These are phyloP conservation scores for Listronotus bonariensis DNA, from an alignment of 1,140 invertebrate species.

Conservation along the genomic window DNA sequence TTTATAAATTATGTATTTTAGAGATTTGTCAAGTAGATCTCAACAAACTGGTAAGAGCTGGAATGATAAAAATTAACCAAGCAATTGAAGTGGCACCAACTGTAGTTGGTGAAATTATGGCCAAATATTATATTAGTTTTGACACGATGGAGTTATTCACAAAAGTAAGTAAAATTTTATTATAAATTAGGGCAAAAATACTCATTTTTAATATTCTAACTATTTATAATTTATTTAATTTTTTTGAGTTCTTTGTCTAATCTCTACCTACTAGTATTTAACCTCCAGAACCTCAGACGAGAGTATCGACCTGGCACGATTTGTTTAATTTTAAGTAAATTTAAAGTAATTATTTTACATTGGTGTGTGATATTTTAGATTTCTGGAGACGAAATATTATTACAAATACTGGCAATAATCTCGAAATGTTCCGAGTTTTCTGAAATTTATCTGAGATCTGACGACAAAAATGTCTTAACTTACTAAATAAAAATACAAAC, in stretches of 20 bases:
- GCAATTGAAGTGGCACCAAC: constrained; percentile 60
- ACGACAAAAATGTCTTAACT: constrained; percentile 65
- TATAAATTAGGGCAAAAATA: no score
- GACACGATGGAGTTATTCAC: constrained; percentile 66
- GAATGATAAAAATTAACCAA: constrained; percentile 61
- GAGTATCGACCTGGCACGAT: no score
- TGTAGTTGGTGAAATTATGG: constrained; percentile 64
- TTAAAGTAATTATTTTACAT: no score
- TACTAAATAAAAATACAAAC: constrained; percentile 62
- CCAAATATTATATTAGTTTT: constrained; percentile 66
- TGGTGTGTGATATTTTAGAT: constrained; percentile 47
- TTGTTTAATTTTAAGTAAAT: no score
- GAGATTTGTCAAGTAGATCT: constrained; percentile 63
- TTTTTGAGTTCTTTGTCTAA: no score
- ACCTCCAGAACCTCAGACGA: no score
- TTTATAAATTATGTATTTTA: constrained; percentile 42
- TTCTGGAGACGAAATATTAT: constrained; percentile 55
- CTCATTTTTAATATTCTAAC: no score
- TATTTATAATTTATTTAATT: no score
- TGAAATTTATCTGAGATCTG: constrained; percentile 62
- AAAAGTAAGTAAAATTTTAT: constrained; percentile 45
- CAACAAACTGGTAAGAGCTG: constrained; percentile 59
- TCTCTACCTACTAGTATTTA: no score
- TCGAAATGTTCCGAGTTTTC: constrained; percentile 63
- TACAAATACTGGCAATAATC: constrained; percentile 57